Base-by-base conservation (phyloP, 2,113 vertebrate genomes). In the Hippolais icterina region DNA sequence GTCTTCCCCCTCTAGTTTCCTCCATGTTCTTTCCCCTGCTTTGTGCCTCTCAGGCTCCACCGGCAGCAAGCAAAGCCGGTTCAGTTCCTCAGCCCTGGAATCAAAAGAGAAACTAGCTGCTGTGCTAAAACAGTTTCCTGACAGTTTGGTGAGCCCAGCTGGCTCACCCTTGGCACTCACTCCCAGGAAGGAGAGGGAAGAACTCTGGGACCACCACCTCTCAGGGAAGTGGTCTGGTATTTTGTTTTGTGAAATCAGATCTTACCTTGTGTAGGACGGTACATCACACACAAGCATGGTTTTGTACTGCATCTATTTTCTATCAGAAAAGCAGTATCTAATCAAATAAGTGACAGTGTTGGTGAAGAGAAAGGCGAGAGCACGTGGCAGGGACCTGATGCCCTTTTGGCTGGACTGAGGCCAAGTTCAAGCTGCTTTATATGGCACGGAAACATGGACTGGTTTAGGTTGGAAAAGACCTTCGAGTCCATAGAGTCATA, bases 341-440 rank as follows among this genome's bases (percentile, higher is more conserved):
- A 47, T 60, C 11, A 82, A 93, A 70, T n/a, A 82, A 93, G 66
- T n/a, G 21, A 47, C 5, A 35, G 8, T 15, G 23, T 18, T 49
- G n/a, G 33, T 57, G 68, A 53, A 89, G 39, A 7, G n/a, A 77
- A 89, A 74, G 39, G 50, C 39, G 23, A 64, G 16, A 91, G 27
- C 23, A 33, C 0, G 0, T 33, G 50, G 41, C 42, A 92, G 60
- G 7, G 28, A 8, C 6, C 16, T 81, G n/a, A 35, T 53, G 31
- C 16, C 17, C 16, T 78, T 74, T 66, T 39, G 60, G 21, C 31
- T 80, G 39, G 29, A 41, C 31, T 18, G 42, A 87, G 7, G 18
- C 47, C 21, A 31, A 61, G 25, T 50, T 89, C 24, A 54, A 76
- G n/a, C 20, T 39, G 18, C 29, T 66, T 41, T n/a, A 12, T 16